Evolutionary conservation across 2,797 vertebrate species (phyloP).

Genomic region (Phalanger gymnotis): DNA sequence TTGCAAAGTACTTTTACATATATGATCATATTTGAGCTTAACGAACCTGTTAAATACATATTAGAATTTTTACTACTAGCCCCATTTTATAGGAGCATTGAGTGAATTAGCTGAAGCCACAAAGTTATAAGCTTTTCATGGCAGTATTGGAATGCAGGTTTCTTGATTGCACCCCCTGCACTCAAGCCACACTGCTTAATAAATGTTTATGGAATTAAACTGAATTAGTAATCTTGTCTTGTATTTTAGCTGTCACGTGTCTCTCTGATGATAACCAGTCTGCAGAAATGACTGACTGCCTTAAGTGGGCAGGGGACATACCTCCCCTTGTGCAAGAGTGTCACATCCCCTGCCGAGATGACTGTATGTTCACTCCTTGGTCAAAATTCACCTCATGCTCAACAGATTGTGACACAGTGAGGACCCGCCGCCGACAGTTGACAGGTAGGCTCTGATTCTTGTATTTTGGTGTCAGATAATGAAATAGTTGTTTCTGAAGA

Average conservation of each 20-base stretch:
- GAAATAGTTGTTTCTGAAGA: neutral
- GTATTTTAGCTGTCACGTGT: conserved; percentile 89
- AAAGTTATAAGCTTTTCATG: neutral
- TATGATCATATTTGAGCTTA: neutral
- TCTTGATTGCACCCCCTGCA: neutral
- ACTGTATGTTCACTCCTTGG: conserved; percentile 95
- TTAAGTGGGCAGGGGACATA: conserved; percentile 89
- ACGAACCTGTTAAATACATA: neutral
- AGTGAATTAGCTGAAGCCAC: neutral
- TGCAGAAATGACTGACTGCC: conserved; percentile 88
- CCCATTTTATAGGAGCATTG: neutral
- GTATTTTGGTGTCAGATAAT: neutral
- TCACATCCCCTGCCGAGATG: conserved; percentile 90
- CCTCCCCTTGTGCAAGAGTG: conserved; percentile 90
- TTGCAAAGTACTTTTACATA: neutral
- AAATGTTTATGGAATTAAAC: conserved; percentile 20
- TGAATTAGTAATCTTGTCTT: conserved; percentile 26
- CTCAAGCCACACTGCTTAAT: neutral
- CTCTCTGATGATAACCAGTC: conserved; percentile 84
- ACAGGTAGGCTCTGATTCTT: conserved; percentile 86
- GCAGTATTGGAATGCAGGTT: neutral
- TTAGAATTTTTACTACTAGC: neutral
- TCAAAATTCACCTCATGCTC: conserved; percentile 93
- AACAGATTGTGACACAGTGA: conserved; percentile 86
- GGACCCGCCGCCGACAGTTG: conserved; percentile 88